Conservation (phyloP, 2,888 invertebrate genomes). For the Julus scanicus region DNA sequence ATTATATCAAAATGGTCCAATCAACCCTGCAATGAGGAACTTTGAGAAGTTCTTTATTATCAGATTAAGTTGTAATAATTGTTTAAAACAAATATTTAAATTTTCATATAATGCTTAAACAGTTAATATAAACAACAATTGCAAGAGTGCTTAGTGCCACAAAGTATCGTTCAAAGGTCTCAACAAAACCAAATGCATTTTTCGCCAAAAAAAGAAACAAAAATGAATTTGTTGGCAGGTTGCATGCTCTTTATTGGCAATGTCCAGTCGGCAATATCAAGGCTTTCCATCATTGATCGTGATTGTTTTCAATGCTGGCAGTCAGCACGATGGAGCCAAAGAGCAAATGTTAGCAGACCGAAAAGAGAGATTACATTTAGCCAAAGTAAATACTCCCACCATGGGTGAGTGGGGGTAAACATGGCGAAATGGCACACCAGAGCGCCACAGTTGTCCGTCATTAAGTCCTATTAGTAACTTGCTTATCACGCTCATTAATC, state of each 20-base stretch:
- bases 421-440: not conserved
- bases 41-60: not conserved
- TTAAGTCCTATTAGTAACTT: constrained; percentile 46
- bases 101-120: no score
- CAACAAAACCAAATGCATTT: no score
- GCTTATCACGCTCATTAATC: constrained; percentile 46
- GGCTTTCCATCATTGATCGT: constrained; percentile 8
- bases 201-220: not conserved
- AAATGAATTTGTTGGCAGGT: not conserved
- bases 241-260: not conserved
- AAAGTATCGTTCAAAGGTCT: no score
- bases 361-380: constrained; percentile 39
- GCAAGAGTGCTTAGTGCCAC: no score
- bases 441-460: constrained; percentile 44
- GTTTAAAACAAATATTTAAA: no score
- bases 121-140: no score
- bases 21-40: not conserved
- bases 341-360: constrained; percentile 39
- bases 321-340: constrained; percentile 30
- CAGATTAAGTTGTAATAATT: no score
- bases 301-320: constrained; percentile 16
- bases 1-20: no score
- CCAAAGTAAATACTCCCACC: not conserved
- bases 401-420: not conserved
- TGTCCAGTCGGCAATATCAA: not conserved